Base-by-base conservation (phyloP, 1,140 invertebrate genomes). In the Drosophila oshimai region DNA sequence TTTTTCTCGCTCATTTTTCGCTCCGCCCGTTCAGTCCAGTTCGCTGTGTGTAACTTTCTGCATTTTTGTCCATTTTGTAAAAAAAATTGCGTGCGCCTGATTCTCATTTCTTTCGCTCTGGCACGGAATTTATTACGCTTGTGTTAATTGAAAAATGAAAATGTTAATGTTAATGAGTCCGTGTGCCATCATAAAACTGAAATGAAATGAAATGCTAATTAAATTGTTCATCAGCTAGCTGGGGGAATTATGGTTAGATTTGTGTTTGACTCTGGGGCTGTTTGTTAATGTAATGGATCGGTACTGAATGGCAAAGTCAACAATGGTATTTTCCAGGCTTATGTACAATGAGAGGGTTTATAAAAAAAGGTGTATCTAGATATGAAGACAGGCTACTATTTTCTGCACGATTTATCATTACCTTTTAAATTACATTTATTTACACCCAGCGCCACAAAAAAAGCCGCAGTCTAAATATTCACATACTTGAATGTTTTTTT, bases 141-240 rank as follows among this genome's bases (percentile, higher is more conserved):
- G 83, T 89, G 84, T 88, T 88, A 88, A 88, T 88, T 88, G 84
- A 89, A 88, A 87, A 88, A 88, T 88, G 79, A 84, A 88, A 88
- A 88, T 86, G 84, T 84, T 88, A 88, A 88, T 88, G 84, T 42
- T 44, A 44, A 44, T 86, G 80, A 84, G 74, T 73, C 68, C 55
- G 44, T 67, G 75, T 53, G 80, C 72, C 81, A 65, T 80, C 57
- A 86, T 80, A 80, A 87, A 81, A 88, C 67, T 65, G 74, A 76
- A 87, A 69, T 61, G 72, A 75, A 79, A 75, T 80, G 77, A 77
- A 87, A 87, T 81, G 74, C 81, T 87, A 87, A 87, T 87, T 87
- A 81, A 87, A 87, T 87, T 76, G 67, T 74, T 53, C 73, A 62
- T 51, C 74, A 67, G 67, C 46, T 51, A 15, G 37, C 58, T 24